phyloP scores from a whole-genome alignment of 2,888 invertebrate species.

The Alcis repandata region DNA sequence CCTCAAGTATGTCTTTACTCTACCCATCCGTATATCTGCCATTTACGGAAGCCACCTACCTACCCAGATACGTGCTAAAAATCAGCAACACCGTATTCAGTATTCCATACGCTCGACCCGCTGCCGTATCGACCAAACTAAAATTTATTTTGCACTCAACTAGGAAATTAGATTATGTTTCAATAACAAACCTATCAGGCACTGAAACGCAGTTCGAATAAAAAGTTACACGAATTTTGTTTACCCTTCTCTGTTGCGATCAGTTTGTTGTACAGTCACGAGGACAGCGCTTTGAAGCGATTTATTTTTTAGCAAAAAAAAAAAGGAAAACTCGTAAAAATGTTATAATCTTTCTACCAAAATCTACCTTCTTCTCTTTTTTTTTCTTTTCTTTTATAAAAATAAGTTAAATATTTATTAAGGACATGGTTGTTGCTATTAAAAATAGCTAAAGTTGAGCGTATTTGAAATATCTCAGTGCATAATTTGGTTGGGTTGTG shows the following conservation, averaged over 20 bases:
- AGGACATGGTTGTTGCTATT: too few species aligned
- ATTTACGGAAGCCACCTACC: not conserved
- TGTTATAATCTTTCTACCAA: too few species aligned
- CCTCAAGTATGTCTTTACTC: not conserved
- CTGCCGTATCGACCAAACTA: slow-evolving; percentile 59
- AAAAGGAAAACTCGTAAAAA: too few species aligned
- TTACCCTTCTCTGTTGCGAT: slow-evolving; percentile 18
- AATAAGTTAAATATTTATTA: too few species aligned
- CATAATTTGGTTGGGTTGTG: too few species aligned
- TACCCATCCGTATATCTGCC: not conserved
- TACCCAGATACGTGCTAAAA: slow-evolving; percentile 49
- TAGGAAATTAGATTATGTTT: slow-evolving; percentile 74
- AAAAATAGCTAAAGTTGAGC: too few species aligned
- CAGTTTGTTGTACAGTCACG: slow-evolving; percentile 15
- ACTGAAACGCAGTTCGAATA: slow-evolving; percentile 62
- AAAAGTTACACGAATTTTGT: slow-evolving; percentile 62
- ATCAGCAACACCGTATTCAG: slow-evolving; percentile 46
- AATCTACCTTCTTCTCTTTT: too few species aligned
- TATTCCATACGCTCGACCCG: slow-evolving; percentile 52
- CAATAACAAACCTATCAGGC: slow-evolving; percentile 71
- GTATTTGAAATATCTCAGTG: too few species aligned
- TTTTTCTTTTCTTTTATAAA: too few species aligned
- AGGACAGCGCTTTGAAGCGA: slow-evolving; percentile 1
- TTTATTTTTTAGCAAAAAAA: too few species aligned
- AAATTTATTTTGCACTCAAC: slow-evolving; percentile 72